Percentiles rank a stretch among this genome's conserved stretches.
phyloP scores from a whole-genome alignment of 2,797 vertebrate genomes.

The Rhyacichthys aspro region DNA sequence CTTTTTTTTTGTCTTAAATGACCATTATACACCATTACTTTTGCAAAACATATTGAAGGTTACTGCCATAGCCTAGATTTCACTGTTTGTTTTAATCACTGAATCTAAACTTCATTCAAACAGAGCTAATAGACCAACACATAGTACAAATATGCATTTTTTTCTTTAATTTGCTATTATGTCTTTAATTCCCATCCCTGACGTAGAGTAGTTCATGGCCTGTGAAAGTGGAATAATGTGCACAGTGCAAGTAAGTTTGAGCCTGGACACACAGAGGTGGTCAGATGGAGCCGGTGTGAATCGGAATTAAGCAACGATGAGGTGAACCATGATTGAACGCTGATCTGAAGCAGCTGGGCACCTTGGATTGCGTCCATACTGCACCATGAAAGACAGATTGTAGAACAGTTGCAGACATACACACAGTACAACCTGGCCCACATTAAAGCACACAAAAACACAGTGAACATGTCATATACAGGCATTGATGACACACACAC shows the following conservation, averaged over 20 bases:
- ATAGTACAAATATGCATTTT: too few species aligned
- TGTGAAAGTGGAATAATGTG: constrained; percentile 46
- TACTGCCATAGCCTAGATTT: too few species aligned
- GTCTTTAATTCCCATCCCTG: constrained; percentile 1
- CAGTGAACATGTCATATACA: constrained; percentile 22
- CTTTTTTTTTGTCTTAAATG: too few species aligned
- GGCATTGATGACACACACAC: background rate
- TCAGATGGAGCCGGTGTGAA: constrained; percentile 53
- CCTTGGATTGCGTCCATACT: constrained; percentile 61
- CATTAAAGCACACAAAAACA: constrained; percentile 18
- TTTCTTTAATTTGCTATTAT: too few species aligned
- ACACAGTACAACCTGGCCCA: constrained; percentile 17
- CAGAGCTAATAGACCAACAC: too few species aligned
- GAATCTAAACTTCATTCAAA: too few species aligned
- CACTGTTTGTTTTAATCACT: too few species aligned
- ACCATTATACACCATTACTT: too few species aligned
- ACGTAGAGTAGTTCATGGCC: constrained; percentile 38
- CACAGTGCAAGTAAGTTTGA: constrained; percentile 34
- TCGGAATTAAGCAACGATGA: constrained; percentile 67
- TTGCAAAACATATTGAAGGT: too few species aligned
- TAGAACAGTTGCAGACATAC: constrained; percentile 48
- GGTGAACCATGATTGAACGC: constrained; percentile 71
- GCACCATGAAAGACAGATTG: constrained; percentile 66
- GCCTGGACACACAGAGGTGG: constrained; percentile 53
- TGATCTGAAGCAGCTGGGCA: constrained; percentile 75